Evolutionary conservation across 2,797 vertebrate species (phyloP).

Genomic region (Rachycentron canadum): DNA sequence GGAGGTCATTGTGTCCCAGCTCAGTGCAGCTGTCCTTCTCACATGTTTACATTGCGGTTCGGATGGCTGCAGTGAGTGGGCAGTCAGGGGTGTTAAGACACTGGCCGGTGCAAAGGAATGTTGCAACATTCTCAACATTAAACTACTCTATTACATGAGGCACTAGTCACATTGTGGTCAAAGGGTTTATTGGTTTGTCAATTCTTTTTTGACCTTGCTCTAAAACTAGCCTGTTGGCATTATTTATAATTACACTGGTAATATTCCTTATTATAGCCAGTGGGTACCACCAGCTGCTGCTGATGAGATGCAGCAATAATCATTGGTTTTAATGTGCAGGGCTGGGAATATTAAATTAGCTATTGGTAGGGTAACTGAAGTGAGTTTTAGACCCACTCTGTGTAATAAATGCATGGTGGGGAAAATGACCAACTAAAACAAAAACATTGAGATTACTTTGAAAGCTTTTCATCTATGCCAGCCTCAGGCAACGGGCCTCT

Average conservation of each 20-base stretch:
- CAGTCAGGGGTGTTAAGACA: conserved; percentile 66
- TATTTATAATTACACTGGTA: conserved; percentile 29
- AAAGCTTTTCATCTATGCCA: conserved; percentile 36
- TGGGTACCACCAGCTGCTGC: conserved; percentile 20
- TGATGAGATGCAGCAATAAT: conserved; percentile 31
- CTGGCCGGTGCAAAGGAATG: conserved; percentile 46
- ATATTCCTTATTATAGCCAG: conserved; percentile 27
- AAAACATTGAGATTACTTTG: conserved; percentile 24
- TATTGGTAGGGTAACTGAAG: conserved; percentile 32
- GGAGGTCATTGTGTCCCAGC: conserved; percentile 78
- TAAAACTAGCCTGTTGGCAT: conserved; percentile 17
- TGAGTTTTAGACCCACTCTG: conserved; percentile 20
- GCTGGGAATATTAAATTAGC: conserved; percentile 7
- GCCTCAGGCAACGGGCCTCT: conserved; percentile 34
- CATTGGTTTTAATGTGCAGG: conserved; percentile 42
- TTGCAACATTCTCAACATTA: conserved; percentile 35
- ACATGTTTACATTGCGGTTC: conserved; percentile 78
- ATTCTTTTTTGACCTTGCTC: conserved; percentile 15
- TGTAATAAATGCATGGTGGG: conserved; percentile 20
- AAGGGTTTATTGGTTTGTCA: conserved; percentile 10
- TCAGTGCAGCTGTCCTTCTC: conserved; percentile 80
- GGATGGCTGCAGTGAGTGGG: conserved; percentile 69
- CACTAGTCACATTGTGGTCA: conserved; percentile 15
- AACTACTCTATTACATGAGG: conserved; percentile 33
- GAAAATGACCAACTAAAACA: conserved; percentile 18